Evolutionary conservation across 2,888 invertebrate species (phyloP), one percentile per base, ranked within the genome.

Genomic region (Rhagium mordax): DNA sequence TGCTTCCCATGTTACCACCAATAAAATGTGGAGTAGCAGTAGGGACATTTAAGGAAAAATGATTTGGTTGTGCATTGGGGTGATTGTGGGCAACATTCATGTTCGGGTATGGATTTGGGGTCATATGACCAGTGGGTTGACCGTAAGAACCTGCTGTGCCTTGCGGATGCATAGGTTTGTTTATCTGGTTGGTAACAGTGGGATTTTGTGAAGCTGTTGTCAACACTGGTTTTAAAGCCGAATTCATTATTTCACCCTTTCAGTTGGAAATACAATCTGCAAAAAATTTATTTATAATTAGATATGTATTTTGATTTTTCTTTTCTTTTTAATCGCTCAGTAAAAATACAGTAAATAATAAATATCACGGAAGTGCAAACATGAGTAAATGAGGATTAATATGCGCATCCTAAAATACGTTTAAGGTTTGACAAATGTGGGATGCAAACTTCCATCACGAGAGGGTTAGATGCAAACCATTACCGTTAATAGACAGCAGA

Each of bases 171-270:
- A 86, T 85, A 16, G 85, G 83, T 75, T 87, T 87, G 66, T 81
- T 84, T 57, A 85, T 71, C 65, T 81, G 84, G 18, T 82, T 74
- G 24, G 83, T 76, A 60, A 82, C 82, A 27, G 83, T 70, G 21
- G 85, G 77, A 76, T 82, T 85, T 87, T 89, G 87, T 85, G 88
- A 86, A 33, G 85, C 77, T 87, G 90, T 88, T 79, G 90, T 88
- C 83, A 91, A 84, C 84, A 89, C 90, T 86, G 91, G 91, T 88
- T 91, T 91, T 87, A 91, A 86, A 85, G 91, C 90, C 84, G 91
- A 91, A 89, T 91, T 91, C 91, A 91, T 91, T 86, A 86, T 88
- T 41, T 55, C 57, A 41, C 55, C 59, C 71, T 60, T 41, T 65
- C 53, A 65, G 65, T 53, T 18, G 27, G 27, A 70, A 13, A 70